phyloP scores from a whole-genome alignment of 2,888 invertebrate genomes.

The Calephelis perditalis region DNA sequence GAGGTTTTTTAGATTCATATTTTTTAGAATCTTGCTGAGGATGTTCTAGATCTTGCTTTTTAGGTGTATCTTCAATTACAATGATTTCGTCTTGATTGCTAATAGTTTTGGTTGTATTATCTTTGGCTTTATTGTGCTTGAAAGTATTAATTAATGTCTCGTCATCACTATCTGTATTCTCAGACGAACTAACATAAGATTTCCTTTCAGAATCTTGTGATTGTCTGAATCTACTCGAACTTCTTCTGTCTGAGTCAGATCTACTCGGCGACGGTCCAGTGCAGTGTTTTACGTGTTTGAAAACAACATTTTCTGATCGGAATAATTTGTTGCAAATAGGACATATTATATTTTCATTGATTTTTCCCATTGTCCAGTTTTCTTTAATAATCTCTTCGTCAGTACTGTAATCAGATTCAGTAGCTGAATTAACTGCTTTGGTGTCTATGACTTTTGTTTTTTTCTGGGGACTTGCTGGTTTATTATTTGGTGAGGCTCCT shows the following conservation, averaged over 20 bases:
- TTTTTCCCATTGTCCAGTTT: slow-evolving; percentile 76
- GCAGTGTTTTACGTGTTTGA: slow-evolving; percentile 74
- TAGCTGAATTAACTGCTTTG: slow-evolving; percentile 41
- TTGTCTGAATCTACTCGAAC: slow-evolving; percentile 43
- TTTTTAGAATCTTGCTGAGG: slow-evolving; percentile 36
- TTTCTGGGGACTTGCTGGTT: slow-evolving; percentile 53
- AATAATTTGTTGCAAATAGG: slow-evolving; percentile 72
- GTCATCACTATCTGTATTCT: slow-evolving; percentile 44
- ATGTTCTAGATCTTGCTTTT: slow-evolving; percentile 40
- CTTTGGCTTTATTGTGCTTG: slow-evolving; percentile 38
- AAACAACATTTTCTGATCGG: slow-evolving; percentile 70
- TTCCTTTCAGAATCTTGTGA: slow-evolving; percentile 53
- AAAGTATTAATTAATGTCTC: slow-evolving; percentile 37
- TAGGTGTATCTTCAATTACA: slow-evolving; percentile 52
- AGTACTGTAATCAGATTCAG: slow-evolving; percentile 45
- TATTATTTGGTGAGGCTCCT: slow-evolving; percentile 36
- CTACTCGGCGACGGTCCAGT: slow-evolving; percentile 67
- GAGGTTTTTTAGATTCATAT: slow-evolving; percentile 38
- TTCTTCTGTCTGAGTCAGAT: slow-evolving; percentile 60
- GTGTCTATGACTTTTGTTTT: slow-evolving; percentile 55
- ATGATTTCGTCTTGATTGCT: slow-evolving; percentile 47
- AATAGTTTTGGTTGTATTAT: slow-evolving; percentile 37
- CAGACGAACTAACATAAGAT: slow-evolving; percentile 46
- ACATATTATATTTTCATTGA: slow-evolving; percentile 71
- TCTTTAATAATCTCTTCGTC: slow-evolving; percentile 54